phyloP scores from a whole-genome alignment of 2,888 invertebrate species.

The Alentia gelatinosa region DNA sequence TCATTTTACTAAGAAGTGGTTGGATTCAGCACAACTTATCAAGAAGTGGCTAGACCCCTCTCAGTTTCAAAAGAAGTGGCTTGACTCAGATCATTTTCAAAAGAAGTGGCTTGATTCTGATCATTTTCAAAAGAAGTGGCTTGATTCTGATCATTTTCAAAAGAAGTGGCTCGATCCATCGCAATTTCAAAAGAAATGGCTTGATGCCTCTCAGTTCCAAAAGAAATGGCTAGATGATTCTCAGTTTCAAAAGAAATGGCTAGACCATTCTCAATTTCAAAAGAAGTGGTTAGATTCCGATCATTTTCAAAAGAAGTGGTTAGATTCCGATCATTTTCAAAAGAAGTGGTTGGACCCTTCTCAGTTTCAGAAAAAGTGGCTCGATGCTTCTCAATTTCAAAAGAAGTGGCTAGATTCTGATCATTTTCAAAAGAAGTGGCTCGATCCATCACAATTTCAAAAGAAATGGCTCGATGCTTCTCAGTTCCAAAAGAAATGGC shows the following conservation, averaged over 20 bases:
- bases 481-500: constrained; percentile 33
- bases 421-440: constrained; percentile 21
- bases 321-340: background rate
- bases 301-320: constrained; percentile 21
- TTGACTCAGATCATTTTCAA: background rate
- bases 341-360: constrained; percentile 25
- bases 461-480: constrained; percentile 5
- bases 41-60: background rate
- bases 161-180: constrained; percentile 17
- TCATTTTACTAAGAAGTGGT: background rate
- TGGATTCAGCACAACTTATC: background rate
- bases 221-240: background rate
- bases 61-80: constrained; percentile 10
- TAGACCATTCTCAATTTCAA: background rate
- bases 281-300: background rate
- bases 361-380: constrained; percentile 23
- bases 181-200: constrained; percentile 6
- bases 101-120: background rate
- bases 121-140: background rate
- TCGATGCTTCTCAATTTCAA: constrained; percentile 6
- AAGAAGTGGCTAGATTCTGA: background rate
- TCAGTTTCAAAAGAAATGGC: constrained; percentile 21
- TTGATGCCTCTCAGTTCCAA: background rate
- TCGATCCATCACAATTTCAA: background rate
- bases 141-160: background rate